Conservation (phyloP, 1,140 invertebrate species). For the Drosophila fuyamai region DNA sequence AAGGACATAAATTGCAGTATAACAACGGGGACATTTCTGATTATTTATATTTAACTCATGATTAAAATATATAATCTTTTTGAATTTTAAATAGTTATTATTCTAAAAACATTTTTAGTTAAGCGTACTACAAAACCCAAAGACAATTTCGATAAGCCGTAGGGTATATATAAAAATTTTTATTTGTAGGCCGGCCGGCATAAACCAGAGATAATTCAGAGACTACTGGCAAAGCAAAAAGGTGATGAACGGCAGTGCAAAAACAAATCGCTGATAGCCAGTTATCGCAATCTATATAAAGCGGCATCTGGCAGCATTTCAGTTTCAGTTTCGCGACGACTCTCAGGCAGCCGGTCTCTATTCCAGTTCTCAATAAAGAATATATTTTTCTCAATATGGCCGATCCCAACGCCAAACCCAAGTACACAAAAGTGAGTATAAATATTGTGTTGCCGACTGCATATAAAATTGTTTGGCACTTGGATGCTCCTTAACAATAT, state of each 20-base stretch:
- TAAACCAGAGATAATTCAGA: slow-evolving; percentile 24
- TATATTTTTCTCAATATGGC: slow-evolving; percentile 62
- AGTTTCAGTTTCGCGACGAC: slow-evolving; percentile 52
- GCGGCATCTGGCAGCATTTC: slow-evolving; percentile 19
- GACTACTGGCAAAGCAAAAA: slow-evolving; percentile 28
- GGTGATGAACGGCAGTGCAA: slow-evolving; percentile 28
- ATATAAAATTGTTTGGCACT: not conserved
- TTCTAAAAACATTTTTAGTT: not conserved
- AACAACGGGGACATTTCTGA: no score
- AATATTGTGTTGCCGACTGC: slow-evolving; percentile 26
- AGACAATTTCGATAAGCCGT: not conserved
- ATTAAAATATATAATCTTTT: no score
- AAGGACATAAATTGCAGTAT: not conserved
- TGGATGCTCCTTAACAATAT: not conserved
- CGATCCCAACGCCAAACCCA: slow-evolving; percentile 72
- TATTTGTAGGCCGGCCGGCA: slow-evolving; percentile 56
- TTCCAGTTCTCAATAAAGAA: slow-evolving; percentile 1
- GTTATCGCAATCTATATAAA: slow-evolving; percentile 61
- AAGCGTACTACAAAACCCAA: not conserved
- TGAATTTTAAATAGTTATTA: no score
- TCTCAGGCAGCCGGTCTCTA: slow-evolving; percentile 25
- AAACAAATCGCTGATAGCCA: slow-evolving; percentile 44
- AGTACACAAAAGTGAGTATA: slow-evolving; percentile 79
- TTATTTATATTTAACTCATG: no score
- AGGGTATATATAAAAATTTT: slow-evolving; percentile 20